Evolutionary conservation across 2,113 vertebrate species (phyloP).

Genomic region (Pelusios castaneus): DNA sequence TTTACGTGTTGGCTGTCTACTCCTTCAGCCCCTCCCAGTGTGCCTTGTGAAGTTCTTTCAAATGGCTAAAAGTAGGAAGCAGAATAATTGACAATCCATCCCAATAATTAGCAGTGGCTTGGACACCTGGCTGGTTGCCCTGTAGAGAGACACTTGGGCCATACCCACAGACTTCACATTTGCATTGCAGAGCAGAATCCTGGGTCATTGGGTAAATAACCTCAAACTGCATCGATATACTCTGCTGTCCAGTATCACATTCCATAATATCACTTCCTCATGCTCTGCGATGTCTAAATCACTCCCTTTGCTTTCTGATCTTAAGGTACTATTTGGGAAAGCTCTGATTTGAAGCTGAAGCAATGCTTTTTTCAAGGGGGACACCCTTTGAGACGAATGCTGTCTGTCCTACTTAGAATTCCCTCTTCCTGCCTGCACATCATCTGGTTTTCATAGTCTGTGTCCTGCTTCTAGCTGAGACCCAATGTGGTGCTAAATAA

Average conservation of each 20-base stretch:
- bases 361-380: neutral
- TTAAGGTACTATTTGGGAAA: neutral
- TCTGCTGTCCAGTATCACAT: neutral
- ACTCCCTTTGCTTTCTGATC: neutral
- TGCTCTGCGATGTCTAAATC: neutral
- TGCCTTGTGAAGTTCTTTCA: too few species aligned
- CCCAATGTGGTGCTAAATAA: neutral
- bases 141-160: too few species aligned
- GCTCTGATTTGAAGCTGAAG: neutral
- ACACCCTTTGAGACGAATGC: slow-evolving; percentile 16
- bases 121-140: too few species aligned
- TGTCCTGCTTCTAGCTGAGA: slow-evolving; percentile 39
- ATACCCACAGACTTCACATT: neutral
- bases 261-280: neutral
- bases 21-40: too few species aligned
- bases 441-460: slow-evolving; percentile 3
- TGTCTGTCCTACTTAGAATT: neutral
- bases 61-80: too few species aligned
- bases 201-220: neutral
- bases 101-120: too few species aligned
- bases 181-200: neutral
- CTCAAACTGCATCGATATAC: neutral
- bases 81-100: too few species aligned
- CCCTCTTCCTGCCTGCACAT: neutral
- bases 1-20: too few species aligned